A percentile compares a stretch with the other conserved stretches of the same genome.
phyloP scores from a whole-genome alignment of 1,140 invertebrate genomes.

The Oreohelix idahoensis region DNA sequence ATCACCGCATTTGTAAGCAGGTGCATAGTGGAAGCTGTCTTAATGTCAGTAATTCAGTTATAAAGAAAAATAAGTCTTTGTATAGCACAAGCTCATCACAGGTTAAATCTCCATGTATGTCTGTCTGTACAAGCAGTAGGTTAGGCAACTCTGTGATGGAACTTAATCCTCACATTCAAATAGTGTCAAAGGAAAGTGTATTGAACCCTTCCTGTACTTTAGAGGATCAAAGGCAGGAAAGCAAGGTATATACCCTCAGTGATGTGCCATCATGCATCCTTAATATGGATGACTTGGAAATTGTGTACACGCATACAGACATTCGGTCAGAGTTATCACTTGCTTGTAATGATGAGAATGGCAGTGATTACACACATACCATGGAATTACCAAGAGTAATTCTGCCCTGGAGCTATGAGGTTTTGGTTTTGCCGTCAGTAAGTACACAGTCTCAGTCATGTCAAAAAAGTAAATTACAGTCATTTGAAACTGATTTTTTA shows the following conservation, averaged over 20 bases:
- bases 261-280: slow-evolving; percentile 19
- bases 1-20: not conserved
- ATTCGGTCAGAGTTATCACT: not conserved
- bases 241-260: not conserved
- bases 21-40: not conserved
- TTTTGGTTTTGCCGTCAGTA: not conserved
- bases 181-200: not conserved
- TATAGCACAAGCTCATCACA: not conserved
- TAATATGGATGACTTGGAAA: slow-evolving; percentile 36
- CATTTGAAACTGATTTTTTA: not conserved
- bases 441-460: not conserved
- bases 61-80: not conserved
- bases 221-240: not conserved
- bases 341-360: not conserved
- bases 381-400: not conserved
- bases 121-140: not conserved
- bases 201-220: not conserved
- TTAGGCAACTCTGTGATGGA: not conserved
- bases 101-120: not conserved
- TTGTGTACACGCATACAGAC: not conserved
- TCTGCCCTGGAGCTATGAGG: not conserved
- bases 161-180: not conserved
- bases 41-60: not conserved
- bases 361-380: not conserved
- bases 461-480: not conserved